These are phyloP conservation scores for Micromussa lordhowensis DNA, from an alignment of 92 coral and sea anemone species.

Conservation along the genomic window DNA sequence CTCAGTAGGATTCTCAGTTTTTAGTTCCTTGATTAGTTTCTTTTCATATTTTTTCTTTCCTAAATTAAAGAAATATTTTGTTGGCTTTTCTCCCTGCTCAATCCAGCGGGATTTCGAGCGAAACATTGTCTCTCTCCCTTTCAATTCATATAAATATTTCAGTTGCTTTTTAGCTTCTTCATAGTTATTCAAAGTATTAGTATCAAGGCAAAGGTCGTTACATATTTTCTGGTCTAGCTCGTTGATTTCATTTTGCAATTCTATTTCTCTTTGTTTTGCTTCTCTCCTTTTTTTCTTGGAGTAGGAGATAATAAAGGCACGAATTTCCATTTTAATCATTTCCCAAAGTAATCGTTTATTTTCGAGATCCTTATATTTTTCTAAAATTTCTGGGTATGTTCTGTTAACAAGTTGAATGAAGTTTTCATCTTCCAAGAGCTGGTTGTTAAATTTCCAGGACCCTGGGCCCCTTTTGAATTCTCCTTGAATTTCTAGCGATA, in stretches of 20 bases:
- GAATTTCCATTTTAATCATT: no score
- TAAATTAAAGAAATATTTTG: no score
- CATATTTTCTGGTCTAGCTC: constrained; percentile 7
- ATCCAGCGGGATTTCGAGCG: not conserved
- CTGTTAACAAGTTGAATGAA: not conserved
- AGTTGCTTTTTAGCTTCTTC: constrained; percentile 2
- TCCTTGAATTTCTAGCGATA: no score
- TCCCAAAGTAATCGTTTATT: not conserved
- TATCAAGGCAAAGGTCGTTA: not conserved
- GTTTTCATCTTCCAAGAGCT: not conserved
- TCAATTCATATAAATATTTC: not conserved
- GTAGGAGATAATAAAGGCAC: not conserved
- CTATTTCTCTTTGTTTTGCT: constrained; percentile 2
- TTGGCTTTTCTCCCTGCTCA: not conserved
- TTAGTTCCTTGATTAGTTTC: not conserved
- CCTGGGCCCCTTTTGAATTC: no score
- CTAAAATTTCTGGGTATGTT: not conserved
- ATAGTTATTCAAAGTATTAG: not conserved
- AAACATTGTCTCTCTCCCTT: constrained; percentile 1
- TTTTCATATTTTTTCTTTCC: no score
- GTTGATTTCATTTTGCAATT: constrained; percentile 13
- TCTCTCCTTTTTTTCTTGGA: not conserved
- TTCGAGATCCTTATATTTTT: not conserved
- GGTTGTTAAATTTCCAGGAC: not conserved
- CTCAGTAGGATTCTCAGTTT: not conserved